Conservation (phyloP, 1,140 invertebrate genomes). For the Triops cancriformis region DNA sequence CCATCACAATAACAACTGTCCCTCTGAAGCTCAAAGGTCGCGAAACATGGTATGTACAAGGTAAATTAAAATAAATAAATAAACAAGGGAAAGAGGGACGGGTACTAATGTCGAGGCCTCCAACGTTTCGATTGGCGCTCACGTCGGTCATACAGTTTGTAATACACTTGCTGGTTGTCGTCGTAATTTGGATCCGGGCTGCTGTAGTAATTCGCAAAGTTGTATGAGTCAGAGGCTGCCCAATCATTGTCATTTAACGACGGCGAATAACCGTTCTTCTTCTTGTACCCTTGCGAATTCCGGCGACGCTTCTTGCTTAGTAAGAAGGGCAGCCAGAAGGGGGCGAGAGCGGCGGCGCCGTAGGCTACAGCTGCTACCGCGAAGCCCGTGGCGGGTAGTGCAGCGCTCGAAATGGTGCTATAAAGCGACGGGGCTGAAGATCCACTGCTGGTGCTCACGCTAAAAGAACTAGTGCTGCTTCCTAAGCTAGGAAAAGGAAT, state of each 20-base stretch:
- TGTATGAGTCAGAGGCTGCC: background rate
- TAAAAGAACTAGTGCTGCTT: background rate
- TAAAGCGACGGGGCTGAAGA: background rate
- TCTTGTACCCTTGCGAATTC: background rate
- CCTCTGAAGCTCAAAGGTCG: background rate
- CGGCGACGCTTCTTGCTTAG: constrained; percentile 10
- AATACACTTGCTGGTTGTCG: background rate
- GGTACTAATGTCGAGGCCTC: background rate
- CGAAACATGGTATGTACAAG: background rate
- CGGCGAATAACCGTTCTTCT: background rate
- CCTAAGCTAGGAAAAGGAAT: background rate
- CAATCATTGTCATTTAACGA: background rate
- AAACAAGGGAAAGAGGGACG: background rate
- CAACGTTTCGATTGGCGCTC: background rate
- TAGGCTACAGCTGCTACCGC: constrained; percentile 15
- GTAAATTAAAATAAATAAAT: background rate
- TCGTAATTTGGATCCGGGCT: background rate
- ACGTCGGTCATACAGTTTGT: background rate
- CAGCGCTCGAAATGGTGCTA: background rate
- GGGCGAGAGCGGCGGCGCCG: constrained; percentile 17
- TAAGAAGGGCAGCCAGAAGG: constrained; percentile 19
- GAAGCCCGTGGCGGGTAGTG: background rate
- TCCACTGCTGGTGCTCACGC: background rate
- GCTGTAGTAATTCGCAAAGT: background rate
- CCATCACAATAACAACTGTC: background rate